Conservation (phyloP, 2,888 invertebrate genomes). For the Kryphioiulus occultus region DNA sequence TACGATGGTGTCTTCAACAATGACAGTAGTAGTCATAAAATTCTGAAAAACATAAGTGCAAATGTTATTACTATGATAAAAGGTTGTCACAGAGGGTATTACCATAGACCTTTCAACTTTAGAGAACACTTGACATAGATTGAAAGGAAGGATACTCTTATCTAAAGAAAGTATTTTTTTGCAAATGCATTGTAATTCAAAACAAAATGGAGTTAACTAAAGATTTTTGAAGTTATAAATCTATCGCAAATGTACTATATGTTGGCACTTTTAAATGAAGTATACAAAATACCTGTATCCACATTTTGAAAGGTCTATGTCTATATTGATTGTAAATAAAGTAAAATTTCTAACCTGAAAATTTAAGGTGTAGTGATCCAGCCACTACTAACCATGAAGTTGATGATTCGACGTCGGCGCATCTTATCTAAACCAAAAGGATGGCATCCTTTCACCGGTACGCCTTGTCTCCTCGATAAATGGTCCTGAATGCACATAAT, state of each 20-base stretch:
- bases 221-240: no score
- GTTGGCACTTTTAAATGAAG: no score
- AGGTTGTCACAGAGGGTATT: background rate
- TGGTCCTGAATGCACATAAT: slow-evolving; percentile 60
- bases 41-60: background rate
- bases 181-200: no score
- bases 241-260: no score
- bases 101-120: background rate
- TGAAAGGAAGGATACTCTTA: background rate
- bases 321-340: background rate
- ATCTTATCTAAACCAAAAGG: slow-evolving; percentile 67
- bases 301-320: no score
- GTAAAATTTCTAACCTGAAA: background rate
- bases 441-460: slow-evolving; percentile 61
- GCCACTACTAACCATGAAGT: slow-evolving; percentile 68
- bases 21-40: background rate
- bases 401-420: slow-evolving; percentile 67
- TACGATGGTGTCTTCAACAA: background rate
- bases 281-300: no score
- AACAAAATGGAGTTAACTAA: no score
- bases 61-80: background rate
- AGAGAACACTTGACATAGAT: background rate
- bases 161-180: no score
- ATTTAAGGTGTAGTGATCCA: slow-evolving; percentile 65
- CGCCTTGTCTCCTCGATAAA: slow-evolving; percentile 61